These are phyloP conservation scores for Lamellibrachia columna DNA, from an alignment of 2,888 invertebrate species.

Conservation along the genomic window DNA sequence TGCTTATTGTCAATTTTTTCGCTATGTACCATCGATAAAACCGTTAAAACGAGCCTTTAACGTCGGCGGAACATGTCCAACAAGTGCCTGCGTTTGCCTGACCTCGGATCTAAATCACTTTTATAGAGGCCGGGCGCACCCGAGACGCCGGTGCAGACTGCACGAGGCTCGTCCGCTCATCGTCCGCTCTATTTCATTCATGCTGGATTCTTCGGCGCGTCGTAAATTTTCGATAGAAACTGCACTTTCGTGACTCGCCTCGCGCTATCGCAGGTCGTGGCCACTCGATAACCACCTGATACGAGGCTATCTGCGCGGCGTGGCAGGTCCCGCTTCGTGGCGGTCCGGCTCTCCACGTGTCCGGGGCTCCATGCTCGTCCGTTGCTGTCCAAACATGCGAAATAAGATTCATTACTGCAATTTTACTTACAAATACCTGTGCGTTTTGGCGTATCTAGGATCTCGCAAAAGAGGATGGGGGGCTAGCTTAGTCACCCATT, in stretches of 20 bases:
- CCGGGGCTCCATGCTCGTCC: no score
- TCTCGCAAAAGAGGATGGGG: no score
- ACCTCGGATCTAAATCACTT: background rate
- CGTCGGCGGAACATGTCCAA: background rate
- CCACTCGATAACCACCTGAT: no score
- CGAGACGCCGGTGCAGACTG: background rate
- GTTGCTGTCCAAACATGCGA: background rate
- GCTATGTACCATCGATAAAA: background rate
- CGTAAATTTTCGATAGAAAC: slow-evolving; percentile 10
- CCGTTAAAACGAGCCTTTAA: background rate
- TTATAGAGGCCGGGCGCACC: background rate
- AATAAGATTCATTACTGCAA: background rate
- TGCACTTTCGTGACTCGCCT: background rate
- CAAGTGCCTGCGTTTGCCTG: background rate
- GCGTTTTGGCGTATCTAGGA: background rate
- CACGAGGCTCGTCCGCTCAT: background rate
- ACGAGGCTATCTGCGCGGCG: background rate
- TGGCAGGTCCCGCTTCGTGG: background rate
- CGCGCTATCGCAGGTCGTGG: background rate
- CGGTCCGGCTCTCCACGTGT: background rate
- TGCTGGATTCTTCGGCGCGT: background rate
- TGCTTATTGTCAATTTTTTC: no score
- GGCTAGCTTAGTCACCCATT: no score
- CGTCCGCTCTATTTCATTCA: background rate
- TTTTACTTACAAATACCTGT: background rate